Base-by-base conservation (phyloP, 2,797 vertebrate species). In the Hypotaenidia philippensis region DNA sequence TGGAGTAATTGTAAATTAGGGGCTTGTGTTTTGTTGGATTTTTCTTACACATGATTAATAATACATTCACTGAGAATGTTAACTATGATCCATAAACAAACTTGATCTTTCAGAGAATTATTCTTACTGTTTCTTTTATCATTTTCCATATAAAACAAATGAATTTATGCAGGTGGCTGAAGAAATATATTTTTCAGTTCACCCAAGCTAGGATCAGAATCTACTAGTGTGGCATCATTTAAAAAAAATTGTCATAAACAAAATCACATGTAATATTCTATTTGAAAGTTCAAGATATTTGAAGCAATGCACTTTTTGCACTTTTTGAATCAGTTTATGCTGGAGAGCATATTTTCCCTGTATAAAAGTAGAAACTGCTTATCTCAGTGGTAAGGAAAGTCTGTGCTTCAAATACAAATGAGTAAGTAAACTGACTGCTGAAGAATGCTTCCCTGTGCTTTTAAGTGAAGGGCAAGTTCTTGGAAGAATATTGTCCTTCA, bases 341-440 rank as follows among this genome's bases (percentile, higher is more conserved):
- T 80, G 75, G 44, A 89, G 44, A 93, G 63, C 31, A 10, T 72
- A 38, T 79, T 92, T 93, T 77, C 52, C 40, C 16, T n/a, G 8
- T 53, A 40, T 71, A 77, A 88, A 85, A 87, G 70, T 34, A 93
- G 70, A 80, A 95, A 89, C 8, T 61, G 44, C 49, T 92, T 94
- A 75, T 83, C 71, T 92, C 60, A 11, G 60, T 87, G 38, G 13
- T 68, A 50, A 85, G 32, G 26, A 55, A 89, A 87, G 7, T 85
- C 68, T 87, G 36, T 91, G 65, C 68, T 38, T 89, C 56, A 85
- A 93, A 84, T 92, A 94, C 61, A 75, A 87, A 91, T 87, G 76
- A 80, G 25, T 44, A 36, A 92, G 68, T 83, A 64, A 92, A 85
- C 50, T 64, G 64, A 61, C 38, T 83, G 93, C 78, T 87, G 70